These are phyloP conservation scores for Cerastoderma edule DNA, from an alignment of 2,888 invertebrate species.

Conservation along the genomic window DNA sequence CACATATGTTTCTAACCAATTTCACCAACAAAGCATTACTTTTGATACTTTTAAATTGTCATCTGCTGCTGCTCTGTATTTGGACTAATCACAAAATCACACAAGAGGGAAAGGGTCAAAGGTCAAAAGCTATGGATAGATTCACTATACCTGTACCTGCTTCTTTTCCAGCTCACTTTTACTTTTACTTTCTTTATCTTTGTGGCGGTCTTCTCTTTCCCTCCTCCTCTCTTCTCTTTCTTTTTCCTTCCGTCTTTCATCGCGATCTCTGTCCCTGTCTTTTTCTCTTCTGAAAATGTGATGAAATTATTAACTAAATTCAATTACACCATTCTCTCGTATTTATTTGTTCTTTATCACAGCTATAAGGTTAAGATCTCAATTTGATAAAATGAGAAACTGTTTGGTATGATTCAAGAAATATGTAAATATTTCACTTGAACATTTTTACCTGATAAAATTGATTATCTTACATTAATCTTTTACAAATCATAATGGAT, in stretches of 20 bases:
- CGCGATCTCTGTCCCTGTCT: conserved; percentile 30
- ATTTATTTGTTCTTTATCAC: not conserved
- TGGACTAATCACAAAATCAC: too few relatives aligned
- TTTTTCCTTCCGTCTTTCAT: conserved; percentile 36
- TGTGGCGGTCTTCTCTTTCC: conserved; percentile 35
- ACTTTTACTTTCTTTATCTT: conserved; percentile 29
- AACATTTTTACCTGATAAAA: too few relatives aligned
- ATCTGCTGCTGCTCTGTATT: too few relatives aligned
- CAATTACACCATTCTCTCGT: not conserved
- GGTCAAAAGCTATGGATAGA: not conserved
- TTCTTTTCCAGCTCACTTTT: conserved; percentile 38
- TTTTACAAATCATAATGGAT: too few relatives aligned
- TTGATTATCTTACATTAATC: too few relatives aligned
- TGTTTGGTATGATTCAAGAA: too few relatives aligned
- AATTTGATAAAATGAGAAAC: not conserved
- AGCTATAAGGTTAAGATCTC: not conserved
- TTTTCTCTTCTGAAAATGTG: conserved; percentile 19
- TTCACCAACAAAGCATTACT: too few relatives aligned
- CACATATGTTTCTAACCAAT: too few relatives aligned
- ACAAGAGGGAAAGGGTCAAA: not conserved
- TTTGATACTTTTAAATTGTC: too few relatives aligned
- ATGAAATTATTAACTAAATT: not conserved
- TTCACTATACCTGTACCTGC: not conserved
- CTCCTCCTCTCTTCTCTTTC: conserved; percentile 43
- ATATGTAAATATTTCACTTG: too few relatives aligned